These are phyloP conservation scores for Mesoligia furuncula DNA, from an alignment of 2,888 invertebrate genomes.

Conservation along the genomic window DNA sequence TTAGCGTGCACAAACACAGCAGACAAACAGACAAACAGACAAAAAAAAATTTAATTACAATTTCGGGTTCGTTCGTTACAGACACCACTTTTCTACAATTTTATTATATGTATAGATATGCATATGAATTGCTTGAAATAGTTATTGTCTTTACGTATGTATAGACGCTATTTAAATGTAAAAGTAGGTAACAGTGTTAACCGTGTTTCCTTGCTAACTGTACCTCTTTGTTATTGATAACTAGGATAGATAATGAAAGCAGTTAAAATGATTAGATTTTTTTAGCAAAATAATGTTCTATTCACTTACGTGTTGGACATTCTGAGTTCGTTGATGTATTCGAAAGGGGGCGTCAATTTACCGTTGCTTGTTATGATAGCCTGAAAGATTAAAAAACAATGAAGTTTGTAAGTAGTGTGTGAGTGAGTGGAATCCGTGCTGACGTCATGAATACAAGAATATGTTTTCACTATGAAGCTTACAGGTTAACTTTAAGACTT, in stretches of 20 bases:
- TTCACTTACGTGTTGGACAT: constrained; percentile 90
- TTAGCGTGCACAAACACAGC: too few relatives aligned
- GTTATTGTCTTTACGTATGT: not conserved
- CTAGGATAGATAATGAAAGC: not conserved
- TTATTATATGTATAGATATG: too few relatives aligned
- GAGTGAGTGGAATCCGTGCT: not conserved
- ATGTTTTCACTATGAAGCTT: not conserved
- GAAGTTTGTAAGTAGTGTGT: not conserved
- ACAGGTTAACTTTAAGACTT: not conserved
- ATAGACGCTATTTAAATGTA: too few relatives aligned
- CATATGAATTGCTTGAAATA: not conserved
- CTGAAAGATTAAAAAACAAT: constrained; percentile 84
- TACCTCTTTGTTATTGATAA: not conserved
- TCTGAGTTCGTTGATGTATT: constrained; percentile 98
- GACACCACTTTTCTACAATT: too few relatives aligned
- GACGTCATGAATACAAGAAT: constrained; percentile 8
- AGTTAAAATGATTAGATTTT: not conserved
- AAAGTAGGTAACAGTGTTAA: not conserved
- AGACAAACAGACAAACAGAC: too few relatives aligned
- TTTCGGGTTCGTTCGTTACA: too few relatives aligned
- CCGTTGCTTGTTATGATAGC: constrained; percentile 99
- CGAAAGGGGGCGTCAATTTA: constrained; percentile 96
- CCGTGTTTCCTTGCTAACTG: not conserved
- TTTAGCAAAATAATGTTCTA: not conserved
- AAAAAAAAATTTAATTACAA: too few relatives aligned